These are phyloP conservation scores for Cephus sareptanus DNA, from an alignment of 2,888 invertebrate genomes.

Conservation along the genomic window DNA sequence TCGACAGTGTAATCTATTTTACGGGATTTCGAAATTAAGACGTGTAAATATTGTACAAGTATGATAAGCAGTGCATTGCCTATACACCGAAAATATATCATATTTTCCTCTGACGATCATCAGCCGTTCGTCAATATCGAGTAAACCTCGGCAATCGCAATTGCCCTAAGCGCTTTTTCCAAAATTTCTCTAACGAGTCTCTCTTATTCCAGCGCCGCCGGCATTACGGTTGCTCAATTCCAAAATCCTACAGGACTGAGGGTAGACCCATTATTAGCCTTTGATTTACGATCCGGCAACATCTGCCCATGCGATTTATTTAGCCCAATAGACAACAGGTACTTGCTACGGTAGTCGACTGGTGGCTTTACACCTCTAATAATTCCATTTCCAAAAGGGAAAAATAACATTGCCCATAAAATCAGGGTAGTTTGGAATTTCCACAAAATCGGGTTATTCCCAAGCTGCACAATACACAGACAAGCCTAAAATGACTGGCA, in stretches of 20 bases:
- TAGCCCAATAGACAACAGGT: slow-evolving; percentile 43
- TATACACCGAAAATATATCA: slow-evolving; percentile 56
- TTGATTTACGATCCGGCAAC: slow-evolving; percentile 26
- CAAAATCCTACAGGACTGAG: background rate
- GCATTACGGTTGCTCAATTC: background rate
- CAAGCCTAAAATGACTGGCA: background rate
- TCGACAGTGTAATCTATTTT: slow-evolving; percentile 34
- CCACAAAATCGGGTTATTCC: background rate
- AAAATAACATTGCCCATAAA: background rate
- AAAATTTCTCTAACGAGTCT: background rate
- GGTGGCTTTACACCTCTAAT: slow-evolving; percentile 21
- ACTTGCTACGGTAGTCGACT: slow-evolving; percentile 29
- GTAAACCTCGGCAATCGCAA: background rate
- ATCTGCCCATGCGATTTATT: slow-evolving; percentile 45
- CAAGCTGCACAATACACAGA: background rate
- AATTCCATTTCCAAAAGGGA: background rate
- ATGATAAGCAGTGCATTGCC: slow-evolving; percentile 44
- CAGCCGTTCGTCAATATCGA: background rate
- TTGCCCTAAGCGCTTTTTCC: background rate
- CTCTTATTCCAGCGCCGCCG: background rate
- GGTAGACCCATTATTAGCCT: background rate
- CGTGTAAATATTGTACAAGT: slow-evolving; percentile 60
- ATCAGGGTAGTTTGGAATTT: background rate
- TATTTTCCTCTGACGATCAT: slow-evolving; percentile 56
- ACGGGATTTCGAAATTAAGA: slow-evolving; percentile 31